Base-by-base conservation (phyloP, 2,797 vertebrate species). In the Helostoma temminkii region DNA sequence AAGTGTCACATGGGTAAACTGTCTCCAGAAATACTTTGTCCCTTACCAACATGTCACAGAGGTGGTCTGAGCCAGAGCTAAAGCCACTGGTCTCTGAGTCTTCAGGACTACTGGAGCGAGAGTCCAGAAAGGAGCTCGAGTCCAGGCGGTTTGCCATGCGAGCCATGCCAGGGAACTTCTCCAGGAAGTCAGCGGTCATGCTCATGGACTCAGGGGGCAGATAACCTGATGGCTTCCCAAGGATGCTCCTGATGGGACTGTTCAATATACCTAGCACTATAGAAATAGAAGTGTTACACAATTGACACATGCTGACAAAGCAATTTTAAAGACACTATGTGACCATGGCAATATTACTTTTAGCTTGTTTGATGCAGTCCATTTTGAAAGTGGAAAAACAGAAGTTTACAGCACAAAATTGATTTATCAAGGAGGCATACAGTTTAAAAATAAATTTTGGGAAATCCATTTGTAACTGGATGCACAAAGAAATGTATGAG, bases 11-110 rank as follows among this genome's bases (percentile, higher is more conserved):
- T n/a, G n/a, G n/a, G n/a, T n/a, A n/a, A n/a, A n/a, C n/a, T n/a
- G n/a, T n/a, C n/a, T n/a, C n/a, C n/a, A n/a, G n/a, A 3, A 22
- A 10, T 0, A 25, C 52, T 8, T 15, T 14, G 7, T 6, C 11
- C 14, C 73, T 72, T 78, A 92, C 91, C 88, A 92, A 65, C 80
- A 92, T 87, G 71, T 99, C 98, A 45, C 95, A 98, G 76, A 99
- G 94, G 79, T 98, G 97, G 83, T 99, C 98, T 0, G 98, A 99
- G 66, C 98, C 96, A 21, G 98, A 99, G 92, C 98, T 99, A 91
- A 99, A 98, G 56, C 98, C 97, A 25, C 98, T 99, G 78, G 97
- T 98, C 84, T 99, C 98, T 0, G 98, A 99, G 90, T 99, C 98
- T 0, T 97, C 97, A 12, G 98, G 98, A 76, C 98, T 99, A 93